Evolutionary conservation across 2,797 vertebrate species (phyloP).

Genomic region (Cossypha polioptera): DNA sequence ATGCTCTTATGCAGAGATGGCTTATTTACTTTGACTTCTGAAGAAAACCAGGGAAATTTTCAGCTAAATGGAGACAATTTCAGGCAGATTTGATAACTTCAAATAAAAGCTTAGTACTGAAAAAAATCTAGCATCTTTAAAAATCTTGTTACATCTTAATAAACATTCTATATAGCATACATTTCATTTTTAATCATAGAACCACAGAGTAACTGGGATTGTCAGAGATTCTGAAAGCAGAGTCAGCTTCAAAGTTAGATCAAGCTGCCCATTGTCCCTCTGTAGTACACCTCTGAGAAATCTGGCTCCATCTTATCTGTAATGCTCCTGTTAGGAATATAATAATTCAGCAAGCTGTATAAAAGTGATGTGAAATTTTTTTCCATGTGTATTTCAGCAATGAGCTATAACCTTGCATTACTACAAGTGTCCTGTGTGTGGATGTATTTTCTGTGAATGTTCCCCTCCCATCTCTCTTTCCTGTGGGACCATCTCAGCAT

Average conservation of each 20-base stretch:
- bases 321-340: neutral
- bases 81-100: neutral
- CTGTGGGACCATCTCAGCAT: rapidly evolving
- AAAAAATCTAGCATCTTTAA: neutral
- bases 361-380: neutral
- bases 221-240: neutral
- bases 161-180: neutral
- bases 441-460: neutral
- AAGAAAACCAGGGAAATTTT: neutral
- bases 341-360: neutral
- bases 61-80: neutral
- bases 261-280: neutral
- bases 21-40: neutral
- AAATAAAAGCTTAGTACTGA: neutral
- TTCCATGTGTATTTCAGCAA: neutral
- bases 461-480: neutral
- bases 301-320: neutral
- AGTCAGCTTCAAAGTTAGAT: neutral
- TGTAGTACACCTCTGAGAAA: neutral
- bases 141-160: neutral
- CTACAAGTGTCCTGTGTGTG: neutral
- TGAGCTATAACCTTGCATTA: neutral
- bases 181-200: neutral
- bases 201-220: neutral
- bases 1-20: neutral